These are phyloP conservation scores for Herpetotheres cachinnans DNA, from an alignment of 2,113 vertebrate genomes.

Conservation along the genomic window DNA sequence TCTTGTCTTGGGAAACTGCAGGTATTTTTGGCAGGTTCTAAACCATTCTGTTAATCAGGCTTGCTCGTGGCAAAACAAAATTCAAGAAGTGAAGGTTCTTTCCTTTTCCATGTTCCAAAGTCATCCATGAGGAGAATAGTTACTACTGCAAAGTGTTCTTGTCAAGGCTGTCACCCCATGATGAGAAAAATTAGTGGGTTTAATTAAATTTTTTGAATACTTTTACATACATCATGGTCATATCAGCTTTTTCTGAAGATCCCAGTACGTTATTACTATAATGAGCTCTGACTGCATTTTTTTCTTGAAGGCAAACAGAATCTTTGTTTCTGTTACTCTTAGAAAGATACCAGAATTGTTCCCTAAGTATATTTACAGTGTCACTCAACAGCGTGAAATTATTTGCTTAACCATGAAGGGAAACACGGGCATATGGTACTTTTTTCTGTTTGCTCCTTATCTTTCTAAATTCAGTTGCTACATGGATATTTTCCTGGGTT, in stretches of 20 bases:
- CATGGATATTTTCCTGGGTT: background rate
- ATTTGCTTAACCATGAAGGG: background rate
- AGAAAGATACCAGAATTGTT: background rate
- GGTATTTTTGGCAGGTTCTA: background rate
- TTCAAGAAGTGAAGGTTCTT: background rate
- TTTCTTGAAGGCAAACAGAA: background rate
- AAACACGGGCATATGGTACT: background rate
- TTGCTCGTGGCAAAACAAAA: background rate
- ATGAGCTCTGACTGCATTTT: background rate
- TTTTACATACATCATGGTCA: accelerated
- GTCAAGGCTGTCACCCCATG: background rate
- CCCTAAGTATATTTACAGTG: background rate
- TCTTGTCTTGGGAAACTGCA: background rate
- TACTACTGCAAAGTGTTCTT: background rate
- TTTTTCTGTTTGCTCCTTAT: background rate
- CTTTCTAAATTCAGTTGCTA: background rate
- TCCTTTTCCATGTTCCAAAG: background rate
- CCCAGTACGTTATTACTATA: background rate
- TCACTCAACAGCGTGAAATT: background rate
- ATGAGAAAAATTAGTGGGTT: background rate
- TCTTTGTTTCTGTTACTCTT: background rate
- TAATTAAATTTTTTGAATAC: background rate
- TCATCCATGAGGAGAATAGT: background rate
- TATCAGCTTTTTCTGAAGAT: background rate
- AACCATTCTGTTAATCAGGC: background rate